phyloP scores from a whole-genome alignment of 2,888 invertebrate species.

The Drosophila stalkeri region DNA sequence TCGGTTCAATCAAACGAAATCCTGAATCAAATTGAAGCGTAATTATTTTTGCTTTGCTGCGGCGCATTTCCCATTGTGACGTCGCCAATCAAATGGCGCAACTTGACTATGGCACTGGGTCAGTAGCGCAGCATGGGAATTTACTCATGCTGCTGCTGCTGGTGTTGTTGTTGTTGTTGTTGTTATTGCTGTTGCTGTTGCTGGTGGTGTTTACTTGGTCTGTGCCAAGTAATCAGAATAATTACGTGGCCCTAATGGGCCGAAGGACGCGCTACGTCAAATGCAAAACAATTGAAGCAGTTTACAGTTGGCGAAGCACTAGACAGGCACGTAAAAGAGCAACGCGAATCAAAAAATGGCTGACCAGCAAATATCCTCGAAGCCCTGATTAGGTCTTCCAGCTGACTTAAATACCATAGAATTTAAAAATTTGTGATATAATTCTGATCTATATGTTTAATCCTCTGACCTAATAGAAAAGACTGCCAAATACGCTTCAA shows the following conservation, averaged over 20 bases:
- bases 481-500: not conserved
- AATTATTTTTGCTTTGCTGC: constrained; percentile 70
- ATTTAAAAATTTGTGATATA: not conserved
- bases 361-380: not conserved
- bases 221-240: constrained; percentile 73
- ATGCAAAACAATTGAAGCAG: constrained; percentile 53
- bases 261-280: constrained; percentile 54
- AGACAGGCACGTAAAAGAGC: not conserved
- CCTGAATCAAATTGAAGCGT: constrained; percentile 77
- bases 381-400: not conserved
- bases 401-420: not conserved
- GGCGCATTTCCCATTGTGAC: constrained; percentile 77
- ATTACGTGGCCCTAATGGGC: constrained; percentile 73
- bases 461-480: not conserved
- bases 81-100: constrained; percentile 63
- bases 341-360: not conserved
- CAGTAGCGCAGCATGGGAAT: constrained; percentile 71
- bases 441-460: not conserved
- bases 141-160: constrained; percentile 24
- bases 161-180: constrained; percentile 15
- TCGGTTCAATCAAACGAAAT: constrained; percentile 65
- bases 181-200: constrained; percentile 22
- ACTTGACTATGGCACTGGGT: constrained; percentile 63
- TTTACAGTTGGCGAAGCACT: constrained; percentile 45
- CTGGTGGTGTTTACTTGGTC: constrained; percentile 42